phyloP scores from a whole-genome alignment of 2,888 invertebrate species.

The Beris morrisii region DNA sequence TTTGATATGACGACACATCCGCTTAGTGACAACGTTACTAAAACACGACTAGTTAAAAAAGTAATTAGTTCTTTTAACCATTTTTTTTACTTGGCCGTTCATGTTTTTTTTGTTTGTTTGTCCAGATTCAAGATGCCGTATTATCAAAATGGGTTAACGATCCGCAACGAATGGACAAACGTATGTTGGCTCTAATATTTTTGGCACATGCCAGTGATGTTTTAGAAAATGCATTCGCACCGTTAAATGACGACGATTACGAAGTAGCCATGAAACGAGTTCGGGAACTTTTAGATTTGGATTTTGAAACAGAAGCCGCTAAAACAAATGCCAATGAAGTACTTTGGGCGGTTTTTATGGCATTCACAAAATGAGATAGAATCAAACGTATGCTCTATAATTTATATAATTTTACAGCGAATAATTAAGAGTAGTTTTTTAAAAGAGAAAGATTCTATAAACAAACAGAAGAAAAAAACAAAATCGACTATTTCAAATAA shows the following conservation, averaged over 20 bases:
- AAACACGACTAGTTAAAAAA: conserved; percentile 96
- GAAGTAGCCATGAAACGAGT: conserved; percentile 98
- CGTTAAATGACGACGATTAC: conserved; percentile 95
- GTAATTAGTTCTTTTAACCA: conserved; percentile 55
- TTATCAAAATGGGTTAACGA: conserved; percentile 96
- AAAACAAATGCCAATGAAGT: conserved; percentile 90
- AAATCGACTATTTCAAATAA: too few species aligned
- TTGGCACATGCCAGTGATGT: conserved; percentile 98
- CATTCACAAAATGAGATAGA: conserved; percentile 88
- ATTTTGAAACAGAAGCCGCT: conserved; percentile 93
- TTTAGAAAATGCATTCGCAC: conserved; percentile 98
- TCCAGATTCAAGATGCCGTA: conserved; percentile 94
- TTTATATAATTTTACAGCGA: conserved; percentile 31
- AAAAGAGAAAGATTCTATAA: conserved; percentile 21
- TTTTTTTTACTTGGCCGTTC: conserved; percentile 1
- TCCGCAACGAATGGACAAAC: conserved; percentile 95
- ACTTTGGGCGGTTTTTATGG: conserved; percentile 98
- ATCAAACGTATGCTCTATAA: conserved; percentile 19
- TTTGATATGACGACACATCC: conserved; percentile 99
- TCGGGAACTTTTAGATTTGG: conserved; percentile 91
- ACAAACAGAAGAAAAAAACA: neutral
- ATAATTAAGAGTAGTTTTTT: conserved; percentile 32
- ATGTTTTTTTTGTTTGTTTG: conserved; percentile 33
- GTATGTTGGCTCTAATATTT: conserved; percentile 90
- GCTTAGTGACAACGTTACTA: conserved; percentile 90